phyloP scores from a whole-genome alignment of 2,797 vertebrate species.

The Pteropus rufus region DNA sequence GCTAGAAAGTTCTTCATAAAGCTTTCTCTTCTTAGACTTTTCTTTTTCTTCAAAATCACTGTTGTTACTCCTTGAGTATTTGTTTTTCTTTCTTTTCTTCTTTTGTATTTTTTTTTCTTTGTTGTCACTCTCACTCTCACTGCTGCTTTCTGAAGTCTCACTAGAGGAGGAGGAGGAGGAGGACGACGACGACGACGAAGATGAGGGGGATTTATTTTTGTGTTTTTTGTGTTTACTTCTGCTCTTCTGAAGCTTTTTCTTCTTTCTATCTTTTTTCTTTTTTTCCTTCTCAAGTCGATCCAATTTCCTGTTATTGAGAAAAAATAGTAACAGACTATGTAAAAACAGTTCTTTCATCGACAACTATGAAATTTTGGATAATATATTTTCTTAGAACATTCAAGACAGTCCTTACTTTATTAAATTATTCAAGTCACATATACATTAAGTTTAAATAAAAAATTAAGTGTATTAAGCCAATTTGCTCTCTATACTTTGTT shows the following conservation, averaged over 20 bases:
- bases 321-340: constrained; percentile 61
- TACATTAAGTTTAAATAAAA: constrained; percentile 21
- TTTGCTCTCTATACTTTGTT: not conserved
- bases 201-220: constrained; percentile 80
- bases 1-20: constrained; percentile 80
- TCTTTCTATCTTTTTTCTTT: constrained; percentile 86
- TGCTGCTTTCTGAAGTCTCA: constrained; percentile 82
- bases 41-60: constrained; percentile 83
- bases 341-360: constrained; percentile 27
- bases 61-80: constrained; percentile 83
- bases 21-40: constrained; percentile 83
- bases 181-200: constrained; percentile 80
- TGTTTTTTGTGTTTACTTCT: constrained; percentile 86
- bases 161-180: constrained; percentile 80
- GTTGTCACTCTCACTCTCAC: constrained; percentile 81
- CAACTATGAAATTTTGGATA: not conserved
- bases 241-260: constrained; percentile 86
- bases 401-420: constrained; percentile 31
- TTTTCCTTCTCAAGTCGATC: constrained; percentile 95
- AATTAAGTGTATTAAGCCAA: constrained; percentile 37
- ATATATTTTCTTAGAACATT: constrained; percentile 30
- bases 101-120: constrained; percentile 85
- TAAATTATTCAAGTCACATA: constrained; percentile 38
- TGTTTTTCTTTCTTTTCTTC: constrained; percentile 86
- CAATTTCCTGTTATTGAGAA: constrained; percentile 89